phyloP scores from a whole-genome alignment of 2,888 invertebrate species.

The Catocala fraxini region DNA sequence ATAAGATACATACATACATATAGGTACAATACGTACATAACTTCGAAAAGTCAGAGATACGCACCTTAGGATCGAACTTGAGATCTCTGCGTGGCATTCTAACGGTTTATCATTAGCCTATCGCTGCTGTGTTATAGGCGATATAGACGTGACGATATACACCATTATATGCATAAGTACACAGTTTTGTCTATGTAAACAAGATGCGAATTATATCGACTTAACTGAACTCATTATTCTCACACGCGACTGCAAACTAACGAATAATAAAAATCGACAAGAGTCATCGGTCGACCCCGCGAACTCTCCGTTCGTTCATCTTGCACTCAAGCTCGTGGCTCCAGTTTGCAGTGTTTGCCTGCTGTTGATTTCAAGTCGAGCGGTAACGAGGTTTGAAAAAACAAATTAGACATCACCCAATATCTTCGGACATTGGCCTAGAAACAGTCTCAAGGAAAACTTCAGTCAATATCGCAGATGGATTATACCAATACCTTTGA shows the following conservation, averaged over 20 bases:
- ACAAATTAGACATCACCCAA: too few relatives aligned
- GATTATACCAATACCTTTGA: conserved; percentile 18
- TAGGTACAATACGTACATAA: too few relatives aligned
- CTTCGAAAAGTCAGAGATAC: too few relatives aligned
- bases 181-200: too few relatives aligned
- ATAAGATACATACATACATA: too few relatives aligned
- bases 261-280: conserved; percentile 40
- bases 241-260: conserved; percentile 15
- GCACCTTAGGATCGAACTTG: too few relatives aligned
- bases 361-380: conserved; percentile 25
- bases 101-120: too few relatives aligned
- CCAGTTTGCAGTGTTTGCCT: conserved; percentile 40
- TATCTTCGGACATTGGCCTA: conserved; percentile 32
- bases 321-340: conserved; percentile 34
- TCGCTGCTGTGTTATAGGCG: too few relatives aligned
- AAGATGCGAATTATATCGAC: too few relatives aligned
- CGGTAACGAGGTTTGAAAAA: conserved; percentile 30
- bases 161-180: too few relatives aligned
- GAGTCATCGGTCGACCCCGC: conserved; percentile 52
- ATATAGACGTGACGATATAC: too few relatives aligned
- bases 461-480: conserved; percentile 11
- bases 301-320: conserved; percentile 58
- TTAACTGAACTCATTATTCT: conserved; percentile 23
- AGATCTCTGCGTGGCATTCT: too few relatives aligned
- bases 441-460: conserved; percentile 11